Base-by-base conservation (phyloP, 2,113 vertebrate species). In the Platycercus adscitus region DNA sequence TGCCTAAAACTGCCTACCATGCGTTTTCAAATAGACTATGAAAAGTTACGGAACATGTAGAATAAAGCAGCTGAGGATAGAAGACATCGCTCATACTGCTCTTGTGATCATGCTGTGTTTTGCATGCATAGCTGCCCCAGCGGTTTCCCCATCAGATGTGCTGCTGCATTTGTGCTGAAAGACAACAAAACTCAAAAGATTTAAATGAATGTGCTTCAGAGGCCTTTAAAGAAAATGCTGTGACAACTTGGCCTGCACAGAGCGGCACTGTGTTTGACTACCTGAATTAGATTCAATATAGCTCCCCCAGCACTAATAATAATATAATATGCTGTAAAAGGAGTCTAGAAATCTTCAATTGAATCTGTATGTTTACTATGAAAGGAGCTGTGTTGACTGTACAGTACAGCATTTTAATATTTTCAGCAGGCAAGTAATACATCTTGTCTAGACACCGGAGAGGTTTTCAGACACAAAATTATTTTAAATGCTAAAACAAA, bases 371-470 rank as follows among this genome's bases (percentile, higher is more conserved):
- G 88, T 95, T 96, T 96, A 89, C 93, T 93, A 44, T 76, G 85
- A 61, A 71, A 87, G 78, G 52, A 58, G 47, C 70, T 86, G 72
- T 94, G 85, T 88, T 3, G 29, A 93, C 81, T 93, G 84, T 46
- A 64, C 71, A 28, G 76, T 43, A 66, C 75, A 63, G 85, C 90
- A 93, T 91, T 84, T 96, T 96, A 96, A 92, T 97, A 95, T 94
- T 97, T 97, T 86, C 88, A 93, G 86, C 91, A 88, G 94, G 96
- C 89, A 85, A 94, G 89, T 58, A 66, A 66, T 93, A 81, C 77
- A 96, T 97, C 96, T 96, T 93, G 97, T 98, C 97, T 97, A 98
- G 98, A 98, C 97, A 66, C 72, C 15, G 8, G 77, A 89, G 85
- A 96, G 95, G 79, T 69, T 92, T 94, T 97, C 95, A 97, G 97